Evolutionary conservation across 2,113 vertebrate species (phyloP).

Genomic region (Lasiurus borealis): DNA sequence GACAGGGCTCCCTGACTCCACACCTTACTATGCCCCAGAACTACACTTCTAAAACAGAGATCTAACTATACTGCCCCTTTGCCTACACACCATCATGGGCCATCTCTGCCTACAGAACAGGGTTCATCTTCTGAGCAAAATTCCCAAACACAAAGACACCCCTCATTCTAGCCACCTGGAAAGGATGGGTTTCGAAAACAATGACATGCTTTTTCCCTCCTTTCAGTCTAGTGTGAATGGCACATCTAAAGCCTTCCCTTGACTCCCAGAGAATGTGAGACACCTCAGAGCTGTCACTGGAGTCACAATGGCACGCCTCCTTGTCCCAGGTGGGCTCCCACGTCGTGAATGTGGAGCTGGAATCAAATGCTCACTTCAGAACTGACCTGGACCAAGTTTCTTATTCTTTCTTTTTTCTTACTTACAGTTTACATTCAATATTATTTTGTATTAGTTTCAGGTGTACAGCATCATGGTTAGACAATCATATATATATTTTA

Average conservation of each 20-base stretch:
- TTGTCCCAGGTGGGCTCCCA: background rate
- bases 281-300: background rate
- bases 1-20: background rate
- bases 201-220: background rate
- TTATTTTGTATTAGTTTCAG: background rate
- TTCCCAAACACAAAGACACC: too few relatives aligned
- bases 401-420: background rate
- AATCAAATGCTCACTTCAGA: background rate
- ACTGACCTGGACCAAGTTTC: background rate
- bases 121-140: background rate
- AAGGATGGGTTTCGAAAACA: background rate
- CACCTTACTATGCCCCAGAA: background rate
- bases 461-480: background rate
- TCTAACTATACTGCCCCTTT: background rate
- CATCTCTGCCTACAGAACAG: background rate
- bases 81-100: background rate
- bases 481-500: background rate
- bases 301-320: background rate
- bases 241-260: background rate
- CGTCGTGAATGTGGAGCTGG: accelerated
- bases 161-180: background rate
- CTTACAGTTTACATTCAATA: background rate
- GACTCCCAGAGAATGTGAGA: background rate
- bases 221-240: background rate
- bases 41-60: background rate